Evolutionary conservation across 2,113 vertebrate species (phyloP), one percentile per base, ranked within the genome.

Genomic region (Columba janthina): DNA sequence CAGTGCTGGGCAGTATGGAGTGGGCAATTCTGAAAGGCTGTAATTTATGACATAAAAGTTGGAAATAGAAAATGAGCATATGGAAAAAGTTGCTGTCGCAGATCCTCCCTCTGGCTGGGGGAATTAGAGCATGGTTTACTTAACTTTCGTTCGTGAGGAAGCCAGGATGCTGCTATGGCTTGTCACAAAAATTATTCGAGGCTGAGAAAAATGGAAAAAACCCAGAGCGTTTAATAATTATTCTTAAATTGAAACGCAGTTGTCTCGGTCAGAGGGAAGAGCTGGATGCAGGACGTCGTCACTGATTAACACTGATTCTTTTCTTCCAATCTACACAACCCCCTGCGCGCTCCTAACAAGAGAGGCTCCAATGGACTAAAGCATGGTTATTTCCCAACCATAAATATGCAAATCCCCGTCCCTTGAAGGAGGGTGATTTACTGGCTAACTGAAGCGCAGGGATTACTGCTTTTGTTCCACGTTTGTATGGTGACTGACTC

Each of bases 31-130:
- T 80, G 76, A 92, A 92, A 78, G 79, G 61, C 66, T 88, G 44
- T 78, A 88, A 72, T 72, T 94, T 89, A 81, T 69, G 70, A 90
- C 88, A 57, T 74, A 54, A 34, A 83, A 67, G 62, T 24, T 82
- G 73, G 77, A 96, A 96, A 94, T 70, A 91, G 91, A 89, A 96
- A 93, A 73, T 26, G 60, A 88, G 65, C 79, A 95, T 90, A 88
- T 66, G 93, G 94, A 91, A 94, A 60, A 91, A 90, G 66, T 53
- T 94, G 83, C 89, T 95, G 82, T 60, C 25, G 48, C 53, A 46
- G 75, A 88, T 85, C 85, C 44, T 91, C 84, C 77, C 91, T 94
- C 89, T 70, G 91, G 89, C 91, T 77, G 51, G 56, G 60, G 61
- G 85, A 85, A 88, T 91, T 88, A 87, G 61, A 83, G 56, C 40